Percentiles rank a stretch among this genome's conserved stretches.
Evolutionary conservation across 2,113 vertebrate genomes (phyloP).

Genomic region (Mormyrus lacerda): DNA sequence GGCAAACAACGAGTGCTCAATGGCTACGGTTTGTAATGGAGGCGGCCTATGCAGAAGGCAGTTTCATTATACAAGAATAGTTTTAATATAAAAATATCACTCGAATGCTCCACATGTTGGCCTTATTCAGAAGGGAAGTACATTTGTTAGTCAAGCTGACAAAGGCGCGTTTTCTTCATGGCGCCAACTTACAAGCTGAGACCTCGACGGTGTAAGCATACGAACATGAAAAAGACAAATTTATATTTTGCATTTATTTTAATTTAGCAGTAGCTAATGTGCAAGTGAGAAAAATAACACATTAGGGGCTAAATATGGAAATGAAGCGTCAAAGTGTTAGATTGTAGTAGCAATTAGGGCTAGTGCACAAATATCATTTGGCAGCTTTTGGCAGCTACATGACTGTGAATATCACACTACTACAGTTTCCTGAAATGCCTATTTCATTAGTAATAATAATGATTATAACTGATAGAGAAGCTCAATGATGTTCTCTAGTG

Average conservation of each 20-base stretch:
- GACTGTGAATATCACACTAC: not conserved
- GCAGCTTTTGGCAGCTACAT: not conserved
- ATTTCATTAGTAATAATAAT: not conserved
- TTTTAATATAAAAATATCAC: not conserved
- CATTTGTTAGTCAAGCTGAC: not conserved
- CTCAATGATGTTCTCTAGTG: not conserved
- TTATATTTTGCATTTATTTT: not conserved
- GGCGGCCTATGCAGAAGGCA: not conserved
- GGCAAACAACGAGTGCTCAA: not conserved
- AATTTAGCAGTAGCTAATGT: not conserved
- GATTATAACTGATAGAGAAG: not conserved
- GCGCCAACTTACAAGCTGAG: not conserved
- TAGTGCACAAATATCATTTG: not conserved
- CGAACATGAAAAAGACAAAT: not conserved
- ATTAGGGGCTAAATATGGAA: not conserved
- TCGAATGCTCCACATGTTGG: not conserved
- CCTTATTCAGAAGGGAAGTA: not conserved
- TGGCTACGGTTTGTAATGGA: not conserved
- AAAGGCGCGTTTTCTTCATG: not conserved
- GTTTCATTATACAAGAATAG: not conserved
- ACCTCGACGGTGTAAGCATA: not conserved
- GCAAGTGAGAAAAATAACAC: not conserved
- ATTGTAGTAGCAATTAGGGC: not conserved
- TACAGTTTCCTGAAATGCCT: not conserved
- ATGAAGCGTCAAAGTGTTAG: not conserved